Conservation (phyloP, 2,888 invertebrate genomes). For the Pollenia amentaria region DNA sequence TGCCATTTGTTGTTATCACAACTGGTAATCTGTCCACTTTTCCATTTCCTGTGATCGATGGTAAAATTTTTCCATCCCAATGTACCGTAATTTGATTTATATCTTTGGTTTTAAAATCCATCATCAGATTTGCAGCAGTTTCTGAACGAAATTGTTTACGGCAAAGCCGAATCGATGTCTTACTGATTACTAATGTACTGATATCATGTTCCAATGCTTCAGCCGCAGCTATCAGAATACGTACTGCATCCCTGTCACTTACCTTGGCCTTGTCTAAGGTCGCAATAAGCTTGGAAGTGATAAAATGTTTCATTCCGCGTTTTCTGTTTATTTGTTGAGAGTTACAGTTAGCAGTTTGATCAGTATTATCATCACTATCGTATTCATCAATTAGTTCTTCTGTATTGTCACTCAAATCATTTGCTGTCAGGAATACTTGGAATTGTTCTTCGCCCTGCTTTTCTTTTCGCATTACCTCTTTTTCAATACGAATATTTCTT, state of each 20-base stretch:
- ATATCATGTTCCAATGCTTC: too few relatives aligned
- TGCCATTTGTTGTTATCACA: constrained; percentile 46
- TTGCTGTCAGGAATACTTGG: constrained; percentile 40
- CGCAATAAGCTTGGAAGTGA: not conserved
- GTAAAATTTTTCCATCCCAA: too few relatives aligned
- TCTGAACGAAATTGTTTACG: too few relatives aligned
- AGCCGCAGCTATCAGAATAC: not conserved
- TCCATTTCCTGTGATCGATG: constrained; percentile 2
- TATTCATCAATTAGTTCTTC: constrained; percentile 4
- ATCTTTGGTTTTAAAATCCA: too few relatives aligned
- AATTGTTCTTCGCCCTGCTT: constrained; percentile 42
- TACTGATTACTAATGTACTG: too few relatives aligned
- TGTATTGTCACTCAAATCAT: too few relatives aligned
- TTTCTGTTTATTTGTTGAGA: constrained; percentile 37
- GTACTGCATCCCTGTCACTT: too few relatives aligned
- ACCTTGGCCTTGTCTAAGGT: too few relatives aligned
- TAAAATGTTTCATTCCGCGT: constrained; percentile 17
- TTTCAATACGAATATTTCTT: constrained; percentile 41
- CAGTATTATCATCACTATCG: constrained; percentile 7
- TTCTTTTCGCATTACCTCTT: constrained; percentile 37
- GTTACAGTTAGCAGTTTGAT: not conserved
- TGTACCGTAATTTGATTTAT: too few relatives aligned
- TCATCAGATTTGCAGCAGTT: too few relatives aligned
- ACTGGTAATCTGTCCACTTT: constrained; percentile 2
- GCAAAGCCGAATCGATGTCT: too few relatives aligned